These are phyloP conservation scores for Oostethus manadensis DNA, from an alignment of 2,113 vertebrate genomes.

Conservation along the genomic window DNA sequence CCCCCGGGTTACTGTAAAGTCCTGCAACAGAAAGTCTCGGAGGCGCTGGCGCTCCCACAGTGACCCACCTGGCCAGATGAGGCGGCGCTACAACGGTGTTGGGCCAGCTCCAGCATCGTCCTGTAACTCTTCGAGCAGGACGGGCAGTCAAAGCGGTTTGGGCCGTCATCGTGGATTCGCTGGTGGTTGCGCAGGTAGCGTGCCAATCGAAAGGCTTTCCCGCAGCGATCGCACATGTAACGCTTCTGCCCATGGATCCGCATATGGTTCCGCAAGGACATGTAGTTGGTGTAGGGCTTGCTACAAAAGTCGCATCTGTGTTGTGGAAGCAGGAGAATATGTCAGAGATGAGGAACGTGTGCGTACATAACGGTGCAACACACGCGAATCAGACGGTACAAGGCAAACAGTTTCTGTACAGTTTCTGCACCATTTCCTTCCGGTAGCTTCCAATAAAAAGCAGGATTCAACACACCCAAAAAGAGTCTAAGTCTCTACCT, in stretches of 20 bases:
- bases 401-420: too few species aligned
- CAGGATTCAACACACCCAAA: background rate
- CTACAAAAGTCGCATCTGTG: constrained; percentile 74
- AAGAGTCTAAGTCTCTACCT: constrained; percentile 28
- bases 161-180: constrained; percentile 72
- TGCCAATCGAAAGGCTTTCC: constrained; percentile 76
- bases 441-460: background rate
- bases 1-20: too few species aligned
- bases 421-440: too few species aligned
- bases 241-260: constrained; percentile 75
- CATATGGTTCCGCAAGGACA: constrained; percentile 76
- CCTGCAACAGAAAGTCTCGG: too few species aligned
- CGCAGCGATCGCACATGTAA: constrained; percentile 75
- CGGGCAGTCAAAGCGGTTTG: constrained; percentile 79
- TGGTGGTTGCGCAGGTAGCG: constrained; percentile 77
- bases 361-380: too few species aligned
- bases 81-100: constrained; percentile 69
- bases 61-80: constrained; percentile 60
- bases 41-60: background rate
- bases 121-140: constrained; percentile 80
- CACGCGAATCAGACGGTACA: too few species aligned
- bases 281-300: constrained; percentile 77
- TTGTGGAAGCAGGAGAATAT: background rate
- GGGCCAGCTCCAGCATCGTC: constrained; percentile 70
- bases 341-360: background rate